A percentile compares a stretch with the other conserved stretches of the same genome.
phyloP scores from a whole-genome alignment of 2,113 vertebrate species.

The mouse (Mus musculus) region GRCm39 chr4:103443001-103443500 shows the following conservation, averaged over 20 bases:
- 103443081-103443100: background rate
- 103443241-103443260: background rate
- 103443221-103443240: background rate
- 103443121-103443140: background rate
- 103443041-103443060: background rate
- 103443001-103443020: background rate
- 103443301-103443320: background rate
- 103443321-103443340: background rate
- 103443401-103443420: background rate
- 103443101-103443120: background rate
- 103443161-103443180: background rate
- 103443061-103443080: background rate
- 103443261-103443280: background rate
- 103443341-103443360: background rate
- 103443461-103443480: slow-evolving; percentile 62
- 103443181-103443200: background rate
- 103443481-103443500: slow-evolving; percentile 69
- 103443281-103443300: background rate
- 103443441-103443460: background rate
- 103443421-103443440: background rate
- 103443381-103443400: too few species aligned
- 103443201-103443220: background rate
- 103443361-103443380: background rate
- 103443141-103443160: background rate
- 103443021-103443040: background rate